Conservation (phyloP, 92 coral and sea anemone species). For the Blastomussa wellsi region DNA sequence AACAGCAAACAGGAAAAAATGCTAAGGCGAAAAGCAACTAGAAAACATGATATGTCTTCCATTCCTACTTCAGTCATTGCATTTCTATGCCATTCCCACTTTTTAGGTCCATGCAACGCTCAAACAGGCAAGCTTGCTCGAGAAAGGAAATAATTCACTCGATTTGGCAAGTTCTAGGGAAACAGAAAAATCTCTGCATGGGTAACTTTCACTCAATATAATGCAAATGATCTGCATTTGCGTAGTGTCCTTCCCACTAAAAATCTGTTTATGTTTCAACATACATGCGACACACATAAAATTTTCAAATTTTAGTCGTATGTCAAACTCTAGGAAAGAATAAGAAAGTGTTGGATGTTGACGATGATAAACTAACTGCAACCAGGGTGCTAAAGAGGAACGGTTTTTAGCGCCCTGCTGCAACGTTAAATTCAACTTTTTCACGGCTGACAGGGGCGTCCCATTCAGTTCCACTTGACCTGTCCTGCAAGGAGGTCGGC, state of each 20-base stretch:
- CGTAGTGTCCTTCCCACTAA: neutral
- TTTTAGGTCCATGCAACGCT: neutral
- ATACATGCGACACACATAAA: neutral
- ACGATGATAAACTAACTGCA: too few species aligned
- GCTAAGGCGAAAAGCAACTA: neutral
- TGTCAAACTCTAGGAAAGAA: neutral
- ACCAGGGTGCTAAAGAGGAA: too few species aligned
- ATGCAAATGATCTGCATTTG: neutral
- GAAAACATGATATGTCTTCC: neutral
- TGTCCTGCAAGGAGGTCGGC: neutral
- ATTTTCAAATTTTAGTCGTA: neutral
- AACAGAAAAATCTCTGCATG: constrained; percentile 22
- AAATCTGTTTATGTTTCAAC: neutral
- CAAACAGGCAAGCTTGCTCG: neutral
- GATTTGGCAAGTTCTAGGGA: neutral
- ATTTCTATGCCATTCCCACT: neutral
- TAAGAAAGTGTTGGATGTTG: too few species aligned
- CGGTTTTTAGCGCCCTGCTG: too few species aligned
- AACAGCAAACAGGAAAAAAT: constrained; percentile 32
- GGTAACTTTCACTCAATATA: neutral
- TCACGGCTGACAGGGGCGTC: constrained; percentile 1
- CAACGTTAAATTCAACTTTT: constrained; percentile 26
- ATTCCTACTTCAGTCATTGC: neutral
- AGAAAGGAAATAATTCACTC: neutral
- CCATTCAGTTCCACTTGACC: constrained; percentile 25